Evolutionary conservation across 2,797 vertebrate genomes (phyloP).

Genomic region (Dicrostonyx torquatus): DNA sequence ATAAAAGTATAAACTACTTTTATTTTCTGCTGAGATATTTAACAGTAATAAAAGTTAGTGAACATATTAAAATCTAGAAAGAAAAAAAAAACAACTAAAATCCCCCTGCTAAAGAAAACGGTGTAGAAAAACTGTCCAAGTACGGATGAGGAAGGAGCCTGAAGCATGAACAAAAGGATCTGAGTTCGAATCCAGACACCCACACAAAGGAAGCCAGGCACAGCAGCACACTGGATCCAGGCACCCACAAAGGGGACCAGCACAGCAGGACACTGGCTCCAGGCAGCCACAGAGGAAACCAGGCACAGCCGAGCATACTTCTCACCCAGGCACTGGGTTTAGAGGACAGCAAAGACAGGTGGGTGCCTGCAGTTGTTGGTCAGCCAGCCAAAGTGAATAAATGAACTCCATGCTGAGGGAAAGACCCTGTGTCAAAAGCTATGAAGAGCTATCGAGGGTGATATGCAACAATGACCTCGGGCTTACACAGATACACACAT

Average conservation of each 20-base stretch:
- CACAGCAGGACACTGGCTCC: too few relatives aligned
- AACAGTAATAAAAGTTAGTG: slow-evolving; percentile 48
- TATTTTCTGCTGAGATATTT: neutral
- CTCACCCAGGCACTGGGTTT: neutral
- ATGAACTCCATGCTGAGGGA: neutral
- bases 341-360: neutral
- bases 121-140: neutral
- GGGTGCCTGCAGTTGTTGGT: neutral
- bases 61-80: slow-evolving; percentile 66
- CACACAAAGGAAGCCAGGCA: neutral
- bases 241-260: neutral
- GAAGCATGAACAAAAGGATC: too few relatives aligned
- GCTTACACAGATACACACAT: neutral
- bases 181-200: neutral
- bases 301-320: neutral
- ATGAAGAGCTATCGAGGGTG: neutral
- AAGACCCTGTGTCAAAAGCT: neutral
- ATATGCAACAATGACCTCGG: neutral
- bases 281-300: neutral
- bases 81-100: slow-evolving; percentile 46
- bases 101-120: neutral
- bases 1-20: slow-evolving; percentile 59
- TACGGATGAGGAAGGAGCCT: neutral
- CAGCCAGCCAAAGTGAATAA: neutral
- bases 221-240: neutral